Percentiles rank a stretch among this genome's conserved stretches.
These are phyloP conservation scores for Zoanthus solanderi DNA, from an alignment of 92 coral and sea anemone species.

Conservation along the genomic window DNA sequence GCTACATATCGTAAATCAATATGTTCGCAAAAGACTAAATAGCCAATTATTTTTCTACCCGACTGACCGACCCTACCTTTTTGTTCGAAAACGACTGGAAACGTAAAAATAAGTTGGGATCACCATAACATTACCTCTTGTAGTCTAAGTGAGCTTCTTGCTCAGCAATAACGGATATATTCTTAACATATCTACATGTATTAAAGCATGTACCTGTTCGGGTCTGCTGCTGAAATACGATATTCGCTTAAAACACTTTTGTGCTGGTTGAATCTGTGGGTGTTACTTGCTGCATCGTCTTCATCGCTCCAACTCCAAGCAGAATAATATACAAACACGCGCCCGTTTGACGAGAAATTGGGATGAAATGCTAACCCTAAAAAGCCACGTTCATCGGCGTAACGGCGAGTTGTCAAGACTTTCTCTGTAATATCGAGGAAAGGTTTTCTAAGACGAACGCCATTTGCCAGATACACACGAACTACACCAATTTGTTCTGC, in stretches of 20 bases:
- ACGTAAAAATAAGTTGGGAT: too few species aligned
- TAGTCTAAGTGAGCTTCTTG: too few species aligned
- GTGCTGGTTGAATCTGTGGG: constrained; percentile 28
- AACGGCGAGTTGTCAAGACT: constrained; percentile 64
- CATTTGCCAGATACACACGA: constrained; percentile 70
- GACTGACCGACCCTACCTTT: too few species aligned
- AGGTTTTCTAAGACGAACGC: constrained; percentile 64
- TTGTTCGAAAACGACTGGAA: too few species aligned
- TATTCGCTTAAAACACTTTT: constrained; percentile 88
- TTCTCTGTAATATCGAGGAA: constrained; percentile 78
- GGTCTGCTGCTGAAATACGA: constrained; percentile 66
- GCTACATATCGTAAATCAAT: too few species aligned
- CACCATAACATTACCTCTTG: too few species aligned
- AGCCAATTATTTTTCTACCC: too few species aligned
- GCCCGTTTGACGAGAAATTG: constrained; percentile 71
- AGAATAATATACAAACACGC: constrained; percentile 89
- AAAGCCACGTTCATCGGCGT: constrained; percentile 92
- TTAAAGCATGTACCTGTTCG: constrained; percentile 43
- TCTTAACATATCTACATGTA: background rate
- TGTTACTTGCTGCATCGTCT: background rate
- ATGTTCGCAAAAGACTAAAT: too few species aligned
- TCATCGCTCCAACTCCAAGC: background rate
- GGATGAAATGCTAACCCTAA: constrained; percentile 93
- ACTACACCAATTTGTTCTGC: constrained; percentile 88
- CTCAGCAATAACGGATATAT: too few species aligned